Evolutionary conservation across 2,888 invertebrate genomes (phyloP), one percentile per base, ranked within the genome.

Genomic region (Dolichomitus sp.): DNA sequence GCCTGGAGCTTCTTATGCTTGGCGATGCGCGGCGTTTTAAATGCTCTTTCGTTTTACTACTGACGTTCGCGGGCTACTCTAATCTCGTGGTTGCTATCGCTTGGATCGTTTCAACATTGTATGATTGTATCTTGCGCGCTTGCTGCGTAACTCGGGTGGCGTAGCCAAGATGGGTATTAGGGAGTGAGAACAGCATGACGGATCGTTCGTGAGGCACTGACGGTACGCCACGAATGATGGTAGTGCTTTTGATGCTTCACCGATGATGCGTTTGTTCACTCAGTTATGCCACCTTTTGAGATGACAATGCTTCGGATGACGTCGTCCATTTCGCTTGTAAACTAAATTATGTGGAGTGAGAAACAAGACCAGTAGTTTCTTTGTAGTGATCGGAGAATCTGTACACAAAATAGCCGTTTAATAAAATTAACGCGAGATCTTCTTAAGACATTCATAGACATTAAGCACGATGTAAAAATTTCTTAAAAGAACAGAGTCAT

Each of bases 161-260:
- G 23, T 17, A 59, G 59, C 30, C 45, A 59, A 72, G 42, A 59
- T 59, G 57, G 70, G 45, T 72, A 72, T 72, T 72, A 45, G 57
- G 30, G 45, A 45, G 57, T 59, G 70, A 72, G 70, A 59, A 72
- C 52, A 69, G 37, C 69, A 69, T 69, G 69, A 69, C 69, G 69
- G 69, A 69, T 69, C 54, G 54, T 69, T 69, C 52, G 40, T 69
- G 37, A 37, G 37, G 17, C 37, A 19, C 11, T 12, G 17, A 37
- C 37, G 61, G 33, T 61, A 61, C 19, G 40, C 19, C 19, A 61
- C 61, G 19, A 17, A 4, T 19, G 11, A 12, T 37, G 17, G 19
- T 19, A 19, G 19, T 61, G 17, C 11, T 19, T 11, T 40, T 37
- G 19, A 59, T n/a, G 59, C 9, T 17, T 61, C 61, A 9, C 11